Percentiles rank a stretch among this genome's conserved stretches.
Conservation (phyloP, 2,113 vertebrate species). For the Girardinichthys multiradiatus region DNA sequence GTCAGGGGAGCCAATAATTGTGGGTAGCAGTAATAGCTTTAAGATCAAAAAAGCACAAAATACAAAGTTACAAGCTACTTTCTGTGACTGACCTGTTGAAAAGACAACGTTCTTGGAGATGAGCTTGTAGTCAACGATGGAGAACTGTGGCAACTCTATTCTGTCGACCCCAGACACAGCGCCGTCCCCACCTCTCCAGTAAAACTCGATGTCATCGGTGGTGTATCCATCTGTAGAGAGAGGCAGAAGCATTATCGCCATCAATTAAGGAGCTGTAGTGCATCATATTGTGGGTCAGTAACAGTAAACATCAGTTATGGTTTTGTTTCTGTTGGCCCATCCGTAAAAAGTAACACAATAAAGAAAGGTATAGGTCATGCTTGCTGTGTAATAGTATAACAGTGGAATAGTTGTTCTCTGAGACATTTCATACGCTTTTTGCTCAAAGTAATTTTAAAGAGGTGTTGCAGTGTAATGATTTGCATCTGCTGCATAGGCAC, state of each 20-base stretch:
- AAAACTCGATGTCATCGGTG: slow-evolving; percentile 99
- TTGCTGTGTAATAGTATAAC: too few relatives aligned
- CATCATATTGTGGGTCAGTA: slow-evolving; percentile 5
- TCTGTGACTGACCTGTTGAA: slow-evolving; percentile 87
- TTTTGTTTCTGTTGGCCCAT: slow-evolving; percentile 4
- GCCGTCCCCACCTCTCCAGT: slow-evolving; percentile 95
- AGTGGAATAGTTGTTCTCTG: not conserved
- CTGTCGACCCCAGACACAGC: slow-evolving; percentile 96
- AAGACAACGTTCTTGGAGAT: slow-evolving; percentile 98
- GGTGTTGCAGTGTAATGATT: slow-evolving; percentile 3
- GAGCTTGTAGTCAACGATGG: slow-evolving; percentile 97
- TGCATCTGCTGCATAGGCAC: too few relatives aligned
- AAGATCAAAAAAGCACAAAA: too few relatives aligned
- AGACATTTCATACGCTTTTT: not conserved
- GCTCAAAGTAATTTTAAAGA: not conserved
- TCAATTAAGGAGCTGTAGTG: slow-evolving; percentile 6
- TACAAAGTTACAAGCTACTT: not conserved
- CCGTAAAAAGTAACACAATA: slow-evolving; percentile 2
- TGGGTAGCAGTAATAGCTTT: not conserved
- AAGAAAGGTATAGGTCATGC: not conserved
- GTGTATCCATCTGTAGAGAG: slow-evolving; percentile 92
- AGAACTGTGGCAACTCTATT: slow-evolving; percentile 98
- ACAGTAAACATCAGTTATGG: slow-evolving; percentile 1
- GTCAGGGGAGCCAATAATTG: not conserved
- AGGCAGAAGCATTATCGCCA: slow-evolving; percentile 16